These are phyloP conservation scores for Melanotus villosus DNA, from an alignment of 2,888 invertebrate genomes.

Conservation along the genomic window DNA sequence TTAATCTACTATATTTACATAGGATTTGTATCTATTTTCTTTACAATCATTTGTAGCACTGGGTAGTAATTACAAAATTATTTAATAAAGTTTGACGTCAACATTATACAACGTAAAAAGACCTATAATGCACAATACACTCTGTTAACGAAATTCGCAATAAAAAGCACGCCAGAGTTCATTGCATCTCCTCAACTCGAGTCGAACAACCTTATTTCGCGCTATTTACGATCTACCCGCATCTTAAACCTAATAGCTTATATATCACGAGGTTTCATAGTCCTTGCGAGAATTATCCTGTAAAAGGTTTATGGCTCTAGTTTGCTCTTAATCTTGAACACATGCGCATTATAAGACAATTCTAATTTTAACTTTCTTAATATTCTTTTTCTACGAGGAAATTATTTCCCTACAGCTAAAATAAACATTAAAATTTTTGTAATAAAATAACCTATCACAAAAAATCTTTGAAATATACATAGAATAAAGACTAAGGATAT, in stretches of 20 bases:
- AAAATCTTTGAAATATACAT: too few species aligned
- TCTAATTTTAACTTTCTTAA: not conserved
- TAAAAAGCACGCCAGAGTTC: constrained; percentile 41
- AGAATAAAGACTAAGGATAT: too few species aligned
- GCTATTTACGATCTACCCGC: constrained; percentile 56
- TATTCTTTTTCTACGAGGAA: not conserved
- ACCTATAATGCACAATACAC: constrained; percentile 28
- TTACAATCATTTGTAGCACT: too few species aligned
- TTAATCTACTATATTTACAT: too few species aligned
- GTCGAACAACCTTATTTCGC: constrained; percentile 54
- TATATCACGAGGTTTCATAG: constrained; percentile 57
- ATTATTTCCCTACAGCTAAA: too few species aligned
- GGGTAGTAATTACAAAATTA: not conserved
- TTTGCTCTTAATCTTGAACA: constrained; percentile 40
- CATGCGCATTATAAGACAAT: constrained; percentile 22
- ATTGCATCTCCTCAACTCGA: constrained; percentile 44
- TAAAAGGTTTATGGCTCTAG: constrained; percentile 52
- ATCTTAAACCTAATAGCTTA: constrained; percentile 57
- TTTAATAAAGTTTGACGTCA: not conserved
- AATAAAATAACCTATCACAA: too few species aligned
- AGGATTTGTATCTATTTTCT: too few species aligned
- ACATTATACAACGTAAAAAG: constrained; percentile 11
- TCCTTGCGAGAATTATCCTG: constrained; percentile 54
- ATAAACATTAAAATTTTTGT: too few species aligned
- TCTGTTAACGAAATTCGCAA: constrained; percentile 38